Conservation (phyloP, 2,888 invertebrate genomes). For the Cryptus armator region DNA sequence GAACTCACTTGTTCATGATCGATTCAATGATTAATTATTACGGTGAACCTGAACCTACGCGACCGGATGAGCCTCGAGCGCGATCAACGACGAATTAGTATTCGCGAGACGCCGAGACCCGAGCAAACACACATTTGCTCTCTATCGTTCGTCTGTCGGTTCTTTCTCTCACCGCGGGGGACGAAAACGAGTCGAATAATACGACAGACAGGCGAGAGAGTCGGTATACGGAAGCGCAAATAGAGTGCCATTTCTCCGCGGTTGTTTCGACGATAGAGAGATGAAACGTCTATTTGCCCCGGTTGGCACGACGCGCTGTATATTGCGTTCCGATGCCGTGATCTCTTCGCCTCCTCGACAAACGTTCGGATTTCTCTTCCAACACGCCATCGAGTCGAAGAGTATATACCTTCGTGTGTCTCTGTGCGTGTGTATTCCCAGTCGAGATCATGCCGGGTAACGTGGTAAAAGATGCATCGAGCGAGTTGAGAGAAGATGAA, state of each 20-base stretch:
- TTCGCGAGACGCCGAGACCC: slow-evolving; percentile 51
- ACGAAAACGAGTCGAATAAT: slow-evolving; percentile 31
- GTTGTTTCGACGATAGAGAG: slow-evolving; percentile 32
- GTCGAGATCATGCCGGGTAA: no score
- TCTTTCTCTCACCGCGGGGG: slow-evolving; percentile 32
- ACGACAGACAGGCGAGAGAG: slow-evolving; percentile 30
- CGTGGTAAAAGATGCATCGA: slow-evolving; percentile 26
- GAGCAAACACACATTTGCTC: slow-evolving; percentile 16
- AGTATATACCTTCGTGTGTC: neutral
- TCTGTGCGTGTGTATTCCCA: slow-evolving; percentile 18
- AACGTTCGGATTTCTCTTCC: slow-evolving; percentile 60
- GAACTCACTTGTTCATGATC: slow-evolving; percentile 69
- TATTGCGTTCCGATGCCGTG: slow-evolving; percentile 13
- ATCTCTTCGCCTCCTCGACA: slow-evolving; percentile 23
- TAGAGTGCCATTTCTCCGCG: slow-evolving; percentile 43
- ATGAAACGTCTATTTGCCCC: slow-evolving; percentile 52
- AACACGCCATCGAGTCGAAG: slow-evolving; percentile 40
- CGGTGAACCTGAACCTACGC: slow-evolving; percentile 69
- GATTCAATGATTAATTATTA: slow-evolving; percentile 71
- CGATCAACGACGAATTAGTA: slow-evolving; percentile 68
- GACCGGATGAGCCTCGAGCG: slow-evolving; percentile 71
- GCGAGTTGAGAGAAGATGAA: slow-evolving; percentile 11
- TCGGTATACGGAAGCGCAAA: slow-evolving; percentile 34
- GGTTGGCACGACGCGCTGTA: slow-evolving; percentile 17
- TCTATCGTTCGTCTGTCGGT: slow-evolving; percentile 26